phyloP scores from a whole-genome alignment of 2,888 invertebrate genomes.

The Megaustenia siamemsis region DNA sequence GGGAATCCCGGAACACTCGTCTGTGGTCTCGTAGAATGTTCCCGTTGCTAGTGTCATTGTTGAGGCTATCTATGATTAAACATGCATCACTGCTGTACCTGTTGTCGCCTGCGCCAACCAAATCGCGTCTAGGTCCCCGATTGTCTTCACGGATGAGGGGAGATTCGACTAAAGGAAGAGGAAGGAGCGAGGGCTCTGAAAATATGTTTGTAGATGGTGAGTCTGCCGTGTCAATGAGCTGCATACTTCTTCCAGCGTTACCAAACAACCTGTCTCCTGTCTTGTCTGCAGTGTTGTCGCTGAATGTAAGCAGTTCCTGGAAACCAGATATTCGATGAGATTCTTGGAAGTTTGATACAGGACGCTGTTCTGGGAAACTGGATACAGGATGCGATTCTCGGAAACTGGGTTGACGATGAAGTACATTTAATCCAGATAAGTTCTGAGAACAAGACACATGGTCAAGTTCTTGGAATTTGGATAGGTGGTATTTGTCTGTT shows the following conservation, averaged over 20 bases:
- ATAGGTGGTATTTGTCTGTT: too few relatives aligned
- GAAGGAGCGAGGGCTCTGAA: slow-evolving; percentile 9
- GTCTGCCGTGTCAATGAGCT: background rate
- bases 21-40: background rate
- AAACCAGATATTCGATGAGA: background rate
- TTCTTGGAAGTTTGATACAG: too few relatives aligned
- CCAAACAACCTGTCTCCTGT: too few relatives aligned
- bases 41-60: slow-evolving; percentile 12
- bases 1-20: background rate
- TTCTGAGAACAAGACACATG: too few relatives aligned
- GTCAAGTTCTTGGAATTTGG: too few relatives aligned
- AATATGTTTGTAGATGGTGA: background rate
- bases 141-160: background rate
- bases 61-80: slow-evolving; percentile 14
- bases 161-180: slow-evolving; percentile 27
- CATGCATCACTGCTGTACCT: background rate
- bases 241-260: background rate
- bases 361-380: too few relatives aligned
- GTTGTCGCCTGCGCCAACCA: background rate
- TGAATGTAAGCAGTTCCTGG: background rate
- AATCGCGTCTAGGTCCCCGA: background rate
- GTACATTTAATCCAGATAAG: too few relatives aligned
- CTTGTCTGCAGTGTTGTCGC: too few relatives aligned
- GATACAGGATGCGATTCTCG: too few relatives aligned
- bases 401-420: too few relatives aligned